Evolutionary conservation across 1,140 invertebrate species (phyloP).

Genomic region (Choristoneura fumiferana): DNA sequence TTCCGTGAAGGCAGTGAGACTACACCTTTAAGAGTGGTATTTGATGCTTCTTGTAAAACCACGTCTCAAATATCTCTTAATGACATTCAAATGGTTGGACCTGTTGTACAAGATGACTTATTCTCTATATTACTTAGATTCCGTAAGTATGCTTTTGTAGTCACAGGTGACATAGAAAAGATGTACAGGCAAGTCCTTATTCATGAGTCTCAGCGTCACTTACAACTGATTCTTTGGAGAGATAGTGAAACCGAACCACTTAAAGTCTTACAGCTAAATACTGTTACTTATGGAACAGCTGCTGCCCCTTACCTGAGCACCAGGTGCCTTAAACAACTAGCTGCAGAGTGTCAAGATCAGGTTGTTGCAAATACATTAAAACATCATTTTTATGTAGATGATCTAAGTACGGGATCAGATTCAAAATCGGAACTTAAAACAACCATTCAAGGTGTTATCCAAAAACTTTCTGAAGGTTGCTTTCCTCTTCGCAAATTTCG

Average conservation of each 20-base stretch:
- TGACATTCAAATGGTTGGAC: conserved; percentile 42
- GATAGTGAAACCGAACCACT: neutral
- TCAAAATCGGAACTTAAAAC: conserved; percentile 38
- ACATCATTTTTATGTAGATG: conserved; percentile 60
- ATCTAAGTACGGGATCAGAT: conserved; percentile 49
- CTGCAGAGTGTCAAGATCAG: conserved; percentile 10
- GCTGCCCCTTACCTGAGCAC: conserved; percentile 25
- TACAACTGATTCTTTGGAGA: conserved; percentile 34
- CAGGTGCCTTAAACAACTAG: conserved; percentile 21
- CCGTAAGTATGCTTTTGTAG: conserved; percentile 29
- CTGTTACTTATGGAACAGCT: conserved; percentile 27
- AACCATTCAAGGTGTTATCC: conserved; percentile 24
- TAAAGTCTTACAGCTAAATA: conserved; percentile 23
- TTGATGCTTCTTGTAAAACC: conserved; percentile 48
- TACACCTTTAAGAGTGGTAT: conserved; percentile 44
- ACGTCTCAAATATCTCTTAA: conserved; percentile 43
- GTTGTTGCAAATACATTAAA: conserved; percentile 27
- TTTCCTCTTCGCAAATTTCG: conserved; percentile 30
- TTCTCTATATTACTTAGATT: conserved; percentile 40
- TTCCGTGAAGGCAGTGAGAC: conserved; percentile 34
- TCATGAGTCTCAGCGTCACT: conserved; percentile 22
- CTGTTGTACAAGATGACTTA: conserved; percentile 53
- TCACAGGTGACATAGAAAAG: conserved; percentile 36
- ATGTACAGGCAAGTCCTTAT: conserved; percentile 44
- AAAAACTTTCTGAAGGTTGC: conserved; percentile 17